Conservation (phyloP, 2,113 vertebrate species). For the Melanerpes formicivorus region DNA sequence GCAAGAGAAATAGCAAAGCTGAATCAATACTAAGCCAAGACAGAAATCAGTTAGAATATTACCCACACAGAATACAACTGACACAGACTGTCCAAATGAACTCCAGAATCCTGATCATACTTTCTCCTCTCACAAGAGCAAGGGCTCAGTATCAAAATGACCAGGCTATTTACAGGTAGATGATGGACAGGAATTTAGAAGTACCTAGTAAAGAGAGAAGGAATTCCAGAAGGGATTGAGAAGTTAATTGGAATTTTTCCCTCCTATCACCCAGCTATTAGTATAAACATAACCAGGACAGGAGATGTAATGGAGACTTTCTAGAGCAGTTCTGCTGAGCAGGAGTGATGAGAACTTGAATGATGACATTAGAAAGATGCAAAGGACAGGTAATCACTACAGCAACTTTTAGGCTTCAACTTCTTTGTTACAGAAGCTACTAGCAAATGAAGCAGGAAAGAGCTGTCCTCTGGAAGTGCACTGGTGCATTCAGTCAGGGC, state of each 20-base stretch:
- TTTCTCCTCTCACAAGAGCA: not conserved
- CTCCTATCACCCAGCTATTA: not conserved
- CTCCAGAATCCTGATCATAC: not conserved
- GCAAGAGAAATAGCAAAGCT: not conserved
- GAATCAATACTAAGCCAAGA: not conserved
- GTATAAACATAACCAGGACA: not conserved
- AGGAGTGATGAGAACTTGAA: not conserved
- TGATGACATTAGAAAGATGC: not conserved
- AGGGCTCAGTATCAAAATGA: not conserved
- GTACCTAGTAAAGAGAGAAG: not conserved
- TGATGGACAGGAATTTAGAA: not conserved
- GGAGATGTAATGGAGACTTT: not conserved
- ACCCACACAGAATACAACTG: not conserved
- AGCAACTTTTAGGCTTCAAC: not conserved
- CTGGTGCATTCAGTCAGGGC: not conserved
- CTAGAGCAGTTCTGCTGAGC: not conserved
- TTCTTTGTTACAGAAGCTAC: slow-evolving; percentile 5
- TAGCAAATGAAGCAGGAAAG: not conserved
- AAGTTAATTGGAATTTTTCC: slow-evolving; percentile 19
- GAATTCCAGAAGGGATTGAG: not conserved
- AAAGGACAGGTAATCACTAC: not conserved
- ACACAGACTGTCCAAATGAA: not conserved
- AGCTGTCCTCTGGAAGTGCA: slow-evolving; percentile 14
- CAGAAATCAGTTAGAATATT: not conserved
- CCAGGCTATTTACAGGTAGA: not conserved